Conservation (phyloP, 2,797 vertebrate genomes). For the Manis javanica region DNA sequence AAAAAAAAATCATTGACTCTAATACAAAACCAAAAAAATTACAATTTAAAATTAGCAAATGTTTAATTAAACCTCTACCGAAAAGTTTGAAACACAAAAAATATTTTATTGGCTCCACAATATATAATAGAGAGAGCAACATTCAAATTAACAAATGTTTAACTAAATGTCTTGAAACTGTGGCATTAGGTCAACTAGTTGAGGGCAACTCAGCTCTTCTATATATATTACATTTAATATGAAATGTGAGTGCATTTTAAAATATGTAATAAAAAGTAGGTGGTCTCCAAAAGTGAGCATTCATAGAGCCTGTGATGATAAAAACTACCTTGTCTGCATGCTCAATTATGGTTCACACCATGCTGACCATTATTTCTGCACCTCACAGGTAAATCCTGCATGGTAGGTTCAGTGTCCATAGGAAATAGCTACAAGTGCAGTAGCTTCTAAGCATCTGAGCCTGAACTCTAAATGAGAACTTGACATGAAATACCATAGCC, state of each 20-base stretch:
- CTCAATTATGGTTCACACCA: background rate
- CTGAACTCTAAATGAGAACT: background rate
- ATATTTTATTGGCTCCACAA: background rate
- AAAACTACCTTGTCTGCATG: background rate
- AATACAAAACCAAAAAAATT: slow-evolving; percentile 17
- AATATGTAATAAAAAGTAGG: background rate
- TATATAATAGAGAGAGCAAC: background rate
- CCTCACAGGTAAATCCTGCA: background rate
- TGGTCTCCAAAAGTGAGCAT: background rate
- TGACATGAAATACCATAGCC: background rate
- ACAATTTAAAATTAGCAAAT: background rate
- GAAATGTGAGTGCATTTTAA: background rate
- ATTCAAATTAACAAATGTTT: background rate
- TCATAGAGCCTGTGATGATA: background rate
- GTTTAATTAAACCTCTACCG: background rate
- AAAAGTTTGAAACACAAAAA: slow-evolving; percentile 34
- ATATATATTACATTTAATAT: background rate
- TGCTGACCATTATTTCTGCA: background rate
- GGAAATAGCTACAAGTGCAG: background rate
- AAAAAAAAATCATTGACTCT: background rate
- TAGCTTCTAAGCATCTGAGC: background rate
- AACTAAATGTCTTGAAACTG: slow-evolving; percentile 13
- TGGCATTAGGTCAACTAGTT: background rate
- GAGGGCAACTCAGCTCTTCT: background rate
- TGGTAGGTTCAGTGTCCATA: background rate